Percentiles rank a stretch among this genome's conserved stretches.
Evolutionary conservation across 1,140 invertebrate genomes (phyloP).

Genomic region (Coenobita brevimanus): DNA sequence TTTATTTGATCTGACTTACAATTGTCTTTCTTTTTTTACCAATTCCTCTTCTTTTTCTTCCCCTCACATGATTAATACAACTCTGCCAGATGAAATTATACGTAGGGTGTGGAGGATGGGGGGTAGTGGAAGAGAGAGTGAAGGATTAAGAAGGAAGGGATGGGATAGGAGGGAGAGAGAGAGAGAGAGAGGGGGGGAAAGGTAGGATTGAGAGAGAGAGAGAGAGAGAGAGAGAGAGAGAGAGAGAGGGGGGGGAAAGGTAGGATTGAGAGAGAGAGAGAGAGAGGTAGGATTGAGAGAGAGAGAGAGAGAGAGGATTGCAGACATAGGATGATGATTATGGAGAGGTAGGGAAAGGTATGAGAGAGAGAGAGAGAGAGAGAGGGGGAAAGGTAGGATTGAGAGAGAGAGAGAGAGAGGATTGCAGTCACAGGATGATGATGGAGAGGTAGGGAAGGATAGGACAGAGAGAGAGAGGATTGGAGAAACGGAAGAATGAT

Average conservation of each 20-base stretch:
- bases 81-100: neutral
- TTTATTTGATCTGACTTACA: neutral
- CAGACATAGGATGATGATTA: neutral
- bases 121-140: neutral
- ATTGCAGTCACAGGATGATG: neutral
- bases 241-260: neutral
- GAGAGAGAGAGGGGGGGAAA: too few species aligned
- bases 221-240: neutral
- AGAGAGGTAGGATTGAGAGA: neutral
- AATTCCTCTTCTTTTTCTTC: neutral
- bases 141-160: neutral
- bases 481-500: neutral
- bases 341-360: neutral
- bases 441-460: neutral
- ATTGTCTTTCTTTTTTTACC: neutral
- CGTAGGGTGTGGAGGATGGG: neutral
- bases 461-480: neutral
- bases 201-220: neutral
- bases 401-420: conserved; percentile 1
- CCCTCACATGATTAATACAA: neutral
- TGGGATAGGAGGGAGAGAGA: neutral
- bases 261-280: neutral
- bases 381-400: neutral
- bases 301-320: neutral
- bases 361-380: neutral